Base-by-base conservation (phyloP, 2,888 invertebrate genomes). In the Flabesymbios commensalis region DNA sequence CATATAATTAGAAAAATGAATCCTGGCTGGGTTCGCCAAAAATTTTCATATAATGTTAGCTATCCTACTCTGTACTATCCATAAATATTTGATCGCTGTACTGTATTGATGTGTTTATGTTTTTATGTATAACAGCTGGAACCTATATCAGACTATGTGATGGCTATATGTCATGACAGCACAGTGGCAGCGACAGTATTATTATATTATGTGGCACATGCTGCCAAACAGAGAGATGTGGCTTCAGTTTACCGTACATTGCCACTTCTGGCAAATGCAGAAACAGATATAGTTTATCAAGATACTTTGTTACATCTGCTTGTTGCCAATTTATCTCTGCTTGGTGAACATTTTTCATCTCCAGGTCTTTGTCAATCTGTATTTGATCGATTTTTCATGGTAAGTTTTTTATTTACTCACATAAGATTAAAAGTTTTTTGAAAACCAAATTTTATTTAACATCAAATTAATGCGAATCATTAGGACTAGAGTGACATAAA, bases 301-400 rank as follows among this genome's bases (percentile, higher is more conserved):
- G 96, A 97, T 85, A 94, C 94, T 3, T 95, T 94, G 81, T 84
- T 97, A 59, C 96, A 97, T 86, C 92, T 93, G 17, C 85, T 97
- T 74, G 92, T 89, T 24, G 90, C 92, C 0, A 83, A 92, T 48
- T 85, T 97, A 5, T 90, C 94, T 70, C 90, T 91, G 63, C 89
- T 95, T 86, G 88, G 90, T 2, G 96, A 97, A 70, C 95, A 95
- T 82, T 96, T 97, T 78, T 87, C 91, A 69, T 90, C 92, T 0
- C 94, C 95, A 83, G 94, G 95, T 72, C 95, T 96, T 79, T 95
- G 94, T 83, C 94, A 94, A 2, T 92, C 93, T 1, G 88, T 97
- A 45, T 95, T 97, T 84, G 95, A 96, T 83, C 94, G 95, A 81
- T 96, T 96, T 82, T 91, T 97, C 76, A 90, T 94, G 82, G 93